Conservation (phyloP, 37 sponge, comb jelly and placozoan genomes). For the Bolinopsis microptera region DNA sequence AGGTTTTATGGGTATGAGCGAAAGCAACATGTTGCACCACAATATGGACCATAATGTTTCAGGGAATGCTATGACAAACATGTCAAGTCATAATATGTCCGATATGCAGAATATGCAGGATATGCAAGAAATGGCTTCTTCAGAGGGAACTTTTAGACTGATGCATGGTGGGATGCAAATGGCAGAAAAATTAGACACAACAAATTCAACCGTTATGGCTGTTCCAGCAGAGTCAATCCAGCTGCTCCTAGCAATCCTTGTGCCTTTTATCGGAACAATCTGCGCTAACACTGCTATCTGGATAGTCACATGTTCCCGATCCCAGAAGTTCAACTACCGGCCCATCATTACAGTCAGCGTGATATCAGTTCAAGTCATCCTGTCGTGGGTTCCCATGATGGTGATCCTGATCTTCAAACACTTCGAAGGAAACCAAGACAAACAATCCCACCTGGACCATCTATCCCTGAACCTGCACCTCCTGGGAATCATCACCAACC, state of each 20-base stretch:
- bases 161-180: neutral
- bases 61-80: neutral
- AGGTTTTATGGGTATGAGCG: neutral
- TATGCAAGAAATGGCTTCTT: neutral
- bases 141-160: neutral
- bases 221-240: neutral
- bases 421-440: neutral
- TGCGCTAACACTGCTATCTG: slow-evolving; percentile 15
- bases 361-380: neutral
- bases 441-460: neutral
- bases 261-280: neutral
- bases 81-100: neutral
- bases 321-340: neutral
- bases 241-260: neutral
- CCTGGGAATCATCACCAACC: slow-evolving; percentile 8
- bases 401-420: neutral
- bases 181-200: neutral
- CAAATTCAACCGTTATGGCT: neutral
- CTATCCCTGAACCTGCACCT: slow-evolving; percentile 1
- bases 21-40: neutral
- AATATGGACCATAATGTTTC: neutral
- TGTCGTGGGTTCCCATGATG: slow-evolving; percentile 34
- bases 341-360: slow-evolving; percentile 11
- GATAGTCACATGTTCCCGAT: neutral
- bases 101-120: neutral